These are phyloP conservation scores for Calcarius ornatus DNA, from an alignment of 2,113 vertebrate genomes.

Conservation along the genomic window DNA sequence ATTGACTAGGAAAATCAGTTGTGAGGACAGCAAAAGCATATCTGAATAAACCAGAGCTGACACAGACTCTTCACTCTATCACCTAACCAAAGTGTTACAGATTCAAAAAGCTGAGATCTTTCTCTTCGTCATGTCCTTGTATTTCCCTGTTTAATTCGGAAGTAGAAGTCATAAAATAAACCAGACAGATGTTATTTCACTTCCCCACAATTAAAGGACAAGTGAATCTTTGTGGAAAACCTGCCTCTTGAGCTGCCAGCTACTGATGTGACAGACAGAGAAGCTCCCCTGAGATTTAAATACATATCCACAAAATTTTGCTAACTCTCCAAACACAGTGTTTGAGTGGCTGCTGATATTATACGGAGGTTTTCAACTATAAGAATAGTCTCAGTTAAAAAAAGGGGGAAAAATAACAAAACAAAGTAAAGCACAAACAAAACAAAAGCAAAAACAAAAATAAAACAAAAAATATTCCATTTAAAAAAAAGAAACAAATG, in stretches of 20 bases:
- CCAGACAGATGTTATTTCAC: neutral
- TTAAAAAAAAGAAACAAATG: neutral
- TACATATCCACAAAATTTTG: neutral
- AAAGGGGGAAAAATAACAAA: neutral
- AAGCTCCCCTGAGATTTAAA: neutral
- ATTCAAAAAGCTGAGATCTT: neutral
- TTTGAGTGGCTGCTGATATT: neutral
- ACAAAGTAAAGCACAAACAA: neutral
- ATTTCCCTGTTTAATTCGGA: neutral
- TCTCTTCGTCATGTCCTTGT: neutral
- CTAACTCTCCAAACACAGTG: neutral
- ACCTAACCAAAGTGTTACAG: neutral
- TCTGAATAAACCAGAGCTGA: neutral
- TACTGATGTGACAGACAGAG: neutral
- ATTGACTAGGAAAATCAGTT: neutral
- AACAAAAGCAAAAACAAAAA: neutral
- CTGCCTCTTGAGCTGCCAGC: neutral
- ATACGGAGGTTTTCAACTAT: neutral
- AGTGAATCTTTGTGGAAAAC: neutral
- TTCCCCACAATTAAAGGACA: neutral
- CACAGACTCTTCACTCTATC: neutral
- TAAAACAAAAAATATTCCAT: neutral
- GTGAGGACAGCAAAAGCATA: neutral
- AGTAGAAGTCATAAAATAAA: neutral
- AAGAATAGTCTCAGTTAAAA: neutral